phyloP scores from a whole-genome alignment of 2,797 vertebrate genomes.

The Prionace glauca region DNA sequence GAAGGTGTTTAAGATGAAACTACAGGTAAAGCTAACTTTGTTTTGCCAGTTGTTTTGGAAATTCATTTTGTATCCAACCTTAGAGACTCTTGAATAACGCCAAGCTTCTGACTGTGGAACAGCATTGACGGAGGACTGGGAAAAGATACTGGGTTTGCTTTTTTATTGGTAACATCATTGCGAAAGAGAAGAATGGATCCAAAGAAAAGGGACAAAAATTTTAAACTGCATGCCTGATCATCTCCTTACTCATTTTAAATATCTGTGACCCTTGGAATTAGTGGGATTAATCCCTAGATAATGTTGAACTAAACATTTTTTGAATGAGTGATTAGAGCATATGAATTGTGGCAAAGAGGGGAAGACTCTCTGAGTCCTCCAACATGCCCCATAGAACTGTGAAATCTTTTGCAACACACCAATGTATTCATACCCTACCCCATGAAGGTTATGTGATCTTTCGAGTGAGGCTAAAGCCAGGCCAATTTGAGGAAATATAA shows the following conservation, averaged over 20 bases:
- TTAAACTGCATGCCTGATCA: neutral
- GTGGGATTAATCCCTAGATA: neutral
- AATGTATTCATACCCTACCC: neutral
- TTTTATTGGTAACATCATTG: neutral
- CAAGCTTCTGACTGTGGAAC: neutral
- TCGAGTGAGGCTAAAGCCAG: neutral
- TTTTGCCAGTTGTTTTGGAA: neutral
- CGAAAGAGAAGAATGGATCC: neutral
- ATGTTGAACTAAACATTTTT: neutral
- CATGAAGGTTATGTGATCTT: neutral
- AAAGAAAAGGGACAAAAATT: neutral
- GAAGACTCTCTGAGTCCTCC: neutral
- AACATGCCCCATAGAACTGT: neutral
- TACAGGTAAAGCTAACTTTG: neutral
- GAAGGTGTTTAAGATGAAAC: neutral
- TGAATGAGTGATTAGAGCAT: neutral
- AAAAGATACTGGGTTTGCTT: neutral
- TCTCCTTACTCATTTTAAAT: neutral
- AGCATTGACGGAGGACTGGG: neutral
- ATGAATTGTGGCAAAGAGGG: neutral
- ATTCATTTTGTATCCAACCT: neutral
- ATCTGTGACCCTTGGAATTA: neutral
- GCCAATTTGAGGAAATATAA: neutral
- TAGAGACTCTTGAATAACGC: neutral
- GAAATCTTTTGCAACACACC: neutral